Percentiles rank a stretch among this genome's conserved stretches.
These are phyloP conservation scores for Drosophila nikananu DNA, from an alignment of 1,140 invertebrate species.

Conservation along the genomic window DNA sequence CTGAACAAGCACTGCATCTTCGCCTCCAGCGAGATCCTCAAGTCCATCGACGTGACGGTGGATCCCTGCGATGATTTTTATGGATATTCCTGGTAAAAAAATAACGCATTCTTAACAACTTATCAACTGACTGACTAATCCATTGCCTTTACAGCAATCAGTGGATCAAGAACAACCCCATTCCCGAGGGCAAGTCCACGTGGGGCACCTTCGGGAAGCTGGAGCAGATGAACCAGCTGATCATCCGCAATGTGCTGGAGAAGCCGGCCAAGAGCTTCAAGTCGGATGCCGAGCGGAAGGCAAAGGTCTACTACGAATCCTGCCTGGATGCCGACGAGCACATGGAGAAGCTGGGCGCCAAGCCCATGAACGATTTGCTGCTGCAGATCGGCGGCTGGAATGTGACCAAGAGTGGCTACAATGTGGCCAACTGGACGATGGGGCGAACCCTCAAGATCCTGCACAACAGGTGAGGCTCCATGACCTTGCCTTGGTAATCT, in stretches of 20 bases:
- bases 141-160: conserved; percentile 87
- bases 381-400: conserved; percentile 92
- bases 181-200: conserved; percentile 95
- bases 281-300: conserved; percentile 94
- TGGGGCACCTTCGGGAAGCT: conserved; percentile 98
- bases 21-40: conserved; percentile 93
- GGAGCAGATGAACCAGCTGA: conserved; percentile 95
- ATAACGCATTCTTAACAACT: too few species aligned
- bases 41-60: conserved; percentile 91
- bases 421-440: conserved; percentile 90
- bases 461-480: conserved; percentile 88
- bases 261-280: conserved; percentile 88
- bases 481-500: neutral
- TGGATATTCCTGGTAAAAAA: conserved; percentile 91
- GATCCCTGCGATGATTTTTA: conserved; percentile 98
- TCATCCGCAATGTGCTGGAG: conserved; percentile 95
- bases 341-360: conserved; percentile 92
- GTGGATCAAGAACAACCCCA: conserved; percentile 96
- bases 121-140: neutral
- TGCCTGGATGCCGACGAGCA: conserved; percentile 97
- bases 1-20: conserved; percentile 94
- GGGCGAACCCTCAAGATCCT: conserved; percentile 92
- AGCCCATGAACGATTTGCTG: conserved; percentile 93
- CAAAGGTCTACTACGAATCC: conserved; percentile 95
- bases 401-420: conserved; percentile 87